phyloP scores from a whole-genome alignment of 1,140 invertebrate genomes.

The Marisa cornuarietis region DNA sequence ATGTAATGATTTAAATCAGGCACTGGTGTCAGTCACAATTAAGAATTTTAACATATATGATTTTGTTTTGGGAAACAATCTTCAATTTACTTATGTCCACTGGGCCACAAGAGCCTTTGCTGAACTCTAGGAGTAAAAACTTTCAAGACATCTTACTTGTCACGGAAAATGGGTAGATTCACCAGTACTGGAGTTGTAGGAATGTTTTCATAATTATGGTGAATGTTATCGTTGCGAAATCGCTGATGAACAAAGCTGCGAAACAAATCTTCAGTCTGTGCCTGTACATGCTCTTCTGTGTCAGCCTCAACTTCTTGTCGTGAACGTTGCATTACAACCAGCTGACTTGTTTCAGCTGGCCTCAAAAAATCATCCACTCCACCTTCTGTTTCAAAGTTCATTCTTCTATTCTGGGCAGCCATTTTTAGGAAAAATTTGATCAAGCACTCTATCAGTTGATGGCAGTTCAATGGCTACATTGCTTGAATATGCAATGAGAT shows the following conservation, averaged over 20 bases:
- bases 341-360: slow-evolving; percentile 11
- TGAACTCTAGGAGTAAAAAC: neutral
- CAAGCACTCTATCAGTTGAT: too few species aligned
- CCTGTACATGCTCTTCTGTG: slow-evolving; percentile 46
- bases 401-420: slow-evolving; percentile 20
- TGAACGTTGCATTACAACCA: neutral
- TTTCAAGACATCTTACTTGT: slow-evolving; percentile 31
- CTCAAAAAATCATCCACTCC: slow-evolving; percentile 16
- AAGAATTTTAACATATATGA: neutral
- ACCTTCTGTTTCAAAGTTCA: neutral
- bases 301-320: slow-evolving; percentile 39
- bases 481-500: too few species aligned
- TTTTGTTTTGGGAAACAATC: neutral
- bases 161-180: slow-evolving; percentile 35
- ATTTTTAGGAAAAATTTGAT: neutral
- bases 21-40: neutral
- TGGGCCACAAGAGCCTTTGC: neutral
- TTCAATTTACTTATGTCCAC: too few species aligned
- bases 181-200: slow-evolving; percentile 38
- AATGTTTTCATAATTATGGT: slow-evolving; percentile 28
- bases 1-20: neutral
- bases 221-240: slow-evolving; percentile 41
- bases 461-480: too few species aligned
- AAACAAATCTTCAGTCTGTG: slow-evolving; percentile 49
- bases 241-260: slow-evolving; percentile 51